phyloP scores from a whole-genome alignment of 2,113 vertebrate species.

The Centropus bengalensis region DNA sequence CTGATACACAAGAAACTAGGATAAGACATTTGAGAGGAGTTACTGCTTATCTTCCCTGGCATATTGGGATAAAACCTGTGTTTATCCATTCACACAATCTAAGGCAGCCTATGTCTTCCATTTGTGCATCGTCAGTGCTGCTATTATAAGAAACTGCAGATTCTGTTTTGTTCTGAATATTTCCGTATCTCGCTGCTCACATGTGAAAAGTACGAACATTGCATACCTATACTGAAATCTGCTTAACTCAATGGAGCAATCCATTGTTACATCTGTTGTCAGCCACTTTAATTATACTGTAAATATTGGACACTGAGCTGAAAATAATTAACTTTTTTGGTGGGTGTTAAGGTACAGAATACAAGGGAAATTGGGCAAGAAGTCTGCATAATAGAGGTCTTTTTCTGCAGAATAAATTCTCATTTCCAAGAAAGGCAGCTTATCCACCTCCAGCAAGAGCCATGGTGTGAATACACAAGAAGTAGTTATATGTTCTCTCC shows the following conservation, averaged over 20 bases:
- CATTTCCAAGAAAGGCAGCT: background rate
- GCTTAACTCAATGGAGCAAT: background rate
- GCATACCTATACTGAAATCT: background rate
- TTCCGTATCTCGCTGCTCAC: background rate
- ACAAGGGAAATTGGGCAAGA: background rate
- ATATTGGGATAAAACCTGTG: background rate
- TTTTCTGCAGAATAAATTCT: background rate
- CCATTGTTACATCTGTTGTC: background rate
- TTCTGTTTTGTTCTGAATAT: background rate
- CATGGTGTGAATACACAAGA: background rate
- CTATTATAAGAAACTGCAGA: background rate
- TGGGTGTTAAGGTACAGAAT: background rate
- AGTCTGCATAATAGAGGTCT: background rate
- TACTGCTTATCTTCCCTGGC: background rate
- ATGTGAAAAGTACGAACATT: background rate
- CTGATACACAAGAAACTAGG: background rate
- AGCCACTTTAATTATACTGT: background rate
- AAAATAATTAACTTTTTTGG: background rate
- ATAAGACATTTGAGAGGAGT: background rate
- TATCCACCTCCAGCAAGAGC: background rate
- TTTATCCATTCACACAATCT: background rate
- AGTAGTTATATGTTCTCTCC: background rate
- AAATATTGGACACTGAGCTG: background rate
- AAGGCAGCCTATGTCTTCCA: background rate
- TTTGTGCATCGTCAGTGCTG: background rate